These are phyloP conservation scores for Apamea monoglypha DNA, from an alignment of 2,888 invertebrate genomes.

Conservation along the genomic window DNA sequence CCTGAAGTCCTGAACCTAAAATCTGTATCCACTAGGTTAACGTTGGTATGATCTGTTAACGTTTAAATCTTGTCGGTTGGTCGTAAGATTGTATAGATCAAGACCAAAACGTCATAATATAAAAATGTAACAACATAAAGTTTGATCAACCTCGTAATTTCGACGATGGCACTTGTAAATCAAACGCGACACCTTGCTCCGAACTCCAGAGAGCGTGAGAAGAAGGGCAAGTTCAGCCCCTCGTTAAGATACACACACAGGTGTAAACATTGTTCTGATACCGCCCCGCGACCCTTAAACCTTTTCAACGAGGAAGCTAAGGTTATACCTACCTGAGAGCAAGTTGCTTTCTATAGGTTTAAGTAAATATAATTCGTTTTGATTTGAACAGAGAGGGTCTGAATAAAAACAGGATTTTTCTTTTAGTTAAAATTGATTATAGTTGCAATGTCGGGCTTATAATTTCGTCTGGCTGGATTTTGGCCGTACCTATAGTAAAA, in stretches of 20 bases:
- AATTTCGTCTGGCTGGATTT: background rate
- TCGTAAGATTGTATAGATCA: background rate
- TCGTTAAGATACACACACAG: conserved; percentile 75
- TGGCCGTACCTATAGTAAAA: conserved; percentile 7
- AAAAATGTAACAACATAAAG: conserved; percentile 10
- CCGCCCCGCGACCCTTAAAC: conserved; percentile 71
- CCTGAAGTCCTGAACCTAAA: background rate
- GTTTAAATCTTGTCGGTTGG: background rate
- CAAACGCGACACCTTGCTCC: conserved; percentile 55
- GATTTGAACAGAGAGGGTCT: conserved; percentile 3
- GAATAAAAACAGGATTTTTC: conserved; percentile 3
- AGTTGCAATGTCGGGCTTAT: background rate
- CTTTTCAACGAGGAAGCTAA: conserved; percentile 54
- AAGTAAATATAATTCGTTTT: conserved; percentile 43
- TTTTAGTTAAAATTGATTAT: background rate
- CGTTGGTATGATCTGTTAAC: background rate
- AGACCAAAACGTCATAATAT: background rate
- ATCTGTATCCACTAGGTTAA: background rate
- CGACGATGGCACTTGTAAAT: conserved; percentile 66
- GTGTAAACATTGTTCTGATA: conserved; percentile 75
- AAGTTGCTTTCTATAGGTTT: conserved; percentile 32
- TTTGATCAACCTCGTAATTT: conserved; percentile 27
- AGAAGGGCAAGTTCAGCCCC: conserved; percentile 77
- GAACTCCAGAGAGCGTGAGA: conserved; percentile 74
- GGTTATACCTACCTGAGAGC: conserved; percentile 50